Percentiles rank a stretch among this genome's conserved stretches.
phyloP scores from a whole-genome alignment of 2,888 invertebrate genomes.

The Stegophylla sp. region DNA sequence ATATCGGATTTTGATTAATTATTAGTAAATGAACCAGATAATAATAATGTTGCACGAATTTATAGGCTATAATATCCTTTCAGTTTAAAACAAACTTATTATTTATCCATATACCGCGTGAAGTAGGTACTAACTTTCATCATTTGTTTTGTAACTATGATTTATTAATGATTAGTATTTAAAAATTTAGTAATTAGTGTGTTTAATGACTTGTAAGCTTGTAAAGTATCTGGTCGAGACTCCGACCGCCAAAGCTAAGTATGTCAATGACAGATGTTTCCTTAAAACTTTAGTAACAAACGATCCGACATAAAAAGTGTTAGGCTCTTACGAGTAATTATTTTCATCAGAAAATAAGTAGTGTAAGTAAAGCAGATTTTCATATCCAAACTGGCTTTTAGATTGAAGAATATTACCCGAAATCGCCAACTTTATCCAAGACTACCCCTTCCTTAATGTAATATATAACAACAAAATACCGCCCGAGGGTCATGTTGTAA shows the following conservation, averaged over 20 bases:
- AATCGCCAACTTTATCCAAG: not conserved
- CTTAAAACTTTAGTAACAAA: conserved; percentile 47
- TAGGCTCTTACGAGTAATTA: conserved; percentile 37
- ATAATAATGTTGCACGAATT: conserved; percentile 20
- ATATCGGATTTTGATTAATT: conserved; percentile 51
- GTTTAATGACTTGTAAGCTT: conserved; percentile 47
- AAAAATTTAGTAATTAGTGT: conserved; percentile 49
- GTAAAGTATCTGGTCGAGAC: conserved; percentile 52
- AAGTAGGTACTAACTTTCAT: not conserved
- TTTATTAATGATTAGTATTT: conserved; percentile 52
- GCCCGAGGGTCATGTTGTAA: too few relatives aligned
- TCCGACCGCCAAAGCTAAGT: conserved; percentile 12
- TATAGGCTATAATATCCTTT: not conserved
- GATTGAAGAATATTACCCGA: not conserved
- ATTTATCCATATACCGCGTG: conserved; percentile 17
- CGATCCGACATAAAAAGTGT: conserved; percentile 25
- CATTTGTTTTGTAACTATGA: conserved; percentile 38
- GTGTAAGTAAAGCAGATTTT: conserved; percentile 13
- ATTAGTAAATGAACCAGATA: conserved; percentile 27
- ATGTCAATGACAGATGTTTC: conserved; percentile 49
- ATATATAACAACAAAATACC: too few relatives aligned
- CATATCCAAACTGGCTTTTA: not conserved
- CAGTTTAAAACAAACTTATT: conserved; percentile 19
- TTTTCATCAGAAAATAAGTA: conserved; percentile 15
- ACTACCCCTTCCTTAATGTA: not conserved